Base-by-base conservation (phyloP, 64 coral and sea anemone species). In the Hydrozoanthus tunicans region DNA sequence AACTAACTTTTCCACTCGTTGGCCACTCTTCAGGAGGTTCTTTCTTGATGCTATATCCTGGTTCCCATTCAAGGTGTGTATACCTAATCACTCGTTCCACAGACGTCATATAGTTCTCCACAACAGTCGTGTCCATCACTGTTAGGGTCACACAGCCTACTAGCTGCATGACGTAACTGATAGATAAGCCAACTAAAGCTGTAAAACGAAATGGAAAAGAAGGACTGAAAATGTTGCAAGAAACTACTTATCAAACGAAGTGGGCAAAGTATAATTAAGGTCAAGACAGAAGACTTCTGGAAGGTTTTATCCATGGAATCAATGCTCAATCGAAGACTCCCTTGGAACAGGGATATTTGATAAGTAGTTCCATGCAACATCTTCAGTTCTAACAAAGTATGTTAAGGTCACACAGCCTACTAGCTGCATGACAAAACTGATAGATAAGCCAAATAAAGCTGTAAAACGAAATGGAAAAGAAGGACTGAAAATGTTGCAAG, bases 81-180 rank as follows among this genome's bases (percentile, higher is more conserved):
- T 91, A 96, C 60, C 79, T 86, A 64, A 91, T 57, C 79, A 96
- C 94, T 43, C 94, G 79, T 54, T 96, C 94, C 17, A 96, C 94
- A 23, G 94, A 93, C 64, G 94, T 96, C 94, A 96, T 96, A 9
- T 93, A 90, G 75, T 90, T 96, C 64, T 96, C 94, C n/a, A 83
- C 81, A 83, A 67, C 81, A 20, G 81, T 83, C 12, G 81, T 83
- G 7, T 83, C 81, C 81, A 83, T 83, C 51, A 83, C 61, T 67
- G 81, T 53, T 9, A 83, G 81, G 2, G 81, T 83, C 62, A 67
- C 81, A 53, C 81, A 83, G 17, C 81, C 81, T 53, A 83, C 66
- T 62, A 83, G 81, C 51, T 83, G 81, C 81, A 83, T 83, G 32
- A 83, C 63, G 62, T 83, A 83, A 67, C 81, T 83, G 61, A 83